phyloP scores from a whole-genome alignment of 2,113 vertebrate species.

The Lepidothrix coronata region DNA sequence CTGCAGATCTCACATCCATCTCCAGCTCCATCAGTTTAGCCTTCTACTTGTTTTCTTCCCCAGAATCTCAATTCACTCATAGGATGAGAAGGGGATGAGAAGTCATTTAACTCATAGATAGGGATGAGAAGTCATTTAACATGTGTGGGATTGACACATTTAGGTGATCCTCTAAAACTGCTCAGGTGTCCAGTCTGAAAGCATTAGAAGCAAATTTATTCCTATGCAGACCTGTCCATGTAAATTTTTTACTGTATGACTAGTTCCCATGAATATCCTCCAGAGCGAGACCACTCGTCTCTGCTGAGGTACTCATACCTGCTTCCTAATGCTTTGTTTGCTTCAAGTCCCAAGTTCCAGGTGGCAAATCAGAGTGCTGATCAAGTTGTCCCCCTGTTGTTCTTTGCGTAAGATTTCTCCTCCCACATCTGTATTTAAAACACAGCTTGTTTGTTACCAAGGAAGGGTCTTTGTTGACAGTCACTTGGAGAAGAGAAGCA shows the following conservation, averaged over 20 bases:
- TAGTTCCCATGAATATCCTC: neutral
- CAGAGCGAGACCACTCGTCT: neutral
- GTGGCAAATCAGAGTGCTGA: neutral
- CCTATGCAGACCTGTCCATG: neutral
- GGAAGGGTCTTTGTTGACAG: neutral
- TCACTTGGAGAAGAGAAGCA: neutral
- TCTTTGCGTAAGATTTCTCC: neutral
- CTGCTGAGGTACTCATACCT: neutral
- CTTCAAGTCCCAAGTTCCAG: neutral
- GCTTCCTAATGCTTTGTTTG: neutral
- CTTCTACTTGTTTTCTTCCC: neutral
- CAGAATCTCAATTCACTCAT: neutral
- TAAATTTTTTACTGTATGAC: neutral
- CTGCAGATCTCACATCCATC: neutral
- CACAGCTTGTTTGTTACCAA: neutral
- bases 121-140: neutral
- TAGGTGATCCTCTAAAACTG: neutral
- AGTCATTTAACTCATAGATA: neutral
- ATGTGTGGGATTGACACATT: neutral
- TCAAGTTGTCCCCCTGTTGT: neutral
- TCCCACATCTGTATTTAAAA: neutral
- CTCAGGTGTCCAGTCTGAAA: neutral
- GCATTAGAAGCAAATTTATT: neutral
- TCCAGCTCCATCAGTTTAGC: neutral
- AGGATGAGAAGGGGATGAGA: neutral